Evolutionary conservation across 64 coral and sea anemone genomes (phyloP).

Genomic region (Catalaphyllia jardinei): DNA sequence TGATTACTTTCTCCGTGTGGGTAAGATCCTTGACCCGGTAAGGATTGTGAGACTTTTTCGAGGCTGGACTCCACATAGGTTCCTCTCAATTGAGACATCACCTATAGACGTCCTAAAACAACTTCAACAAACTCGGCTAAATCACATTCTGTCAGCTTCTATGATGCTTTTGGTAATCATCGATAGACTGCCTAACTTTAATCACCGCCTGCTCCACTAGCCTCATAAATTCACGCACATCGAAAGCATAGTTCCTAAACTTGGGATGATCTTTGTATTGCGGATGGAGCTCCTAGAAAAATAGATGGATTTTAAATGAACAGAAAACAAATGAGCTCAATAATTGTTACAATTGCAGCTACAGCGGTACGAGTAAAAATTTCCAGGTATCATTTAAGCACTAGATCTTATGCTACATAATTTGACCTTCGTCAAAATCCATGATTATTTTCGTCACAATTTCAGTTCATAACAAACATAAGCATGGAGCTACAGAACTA

Average conservation of each 20-base stretch:
- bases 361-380: too few relatives aligned
- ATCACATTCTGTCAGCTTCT: neutral
- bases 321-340: too few relatives aligned
- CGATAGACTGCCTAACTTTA: constrained; percentile 51
- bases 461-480: too few relatives aligned
- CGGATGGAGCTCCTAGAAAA: constrained; percentile 83
- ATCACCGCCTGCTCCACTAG: constrained; percentile 59
- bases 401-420: too few relatives aligned
- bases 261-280: constrained; percentile 81
- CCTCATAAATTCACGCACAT: constrained; percentile 87
- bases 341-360: too few relatives aligned
- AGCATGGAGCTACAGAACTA: too few relatives aligned
- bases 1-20: too few relatives aligned
- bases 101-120: neutral
- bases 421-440: too few relatives aligned
- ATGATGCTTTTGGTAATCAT: constrained; percentile 5
- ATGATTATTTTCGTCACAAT: too few relatives aligned
- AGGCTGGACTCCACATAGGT: neutral
- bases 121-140: neutral
- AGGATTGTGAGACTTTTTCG: too few relatives aligned
- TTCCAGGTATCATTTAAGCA: too few relatives aligned
- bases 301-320: neutral
- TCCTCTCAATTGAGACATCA: neutral
- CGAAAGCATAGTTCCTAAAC: constrained; percentile 98
- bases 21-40: too few relatives aligned